A percentile compares a stretch with the other conserved stretches of the same genome.
Evolutionary conservation across 64 coral and sea anemone species (phyloP).

Genomic region (Stichodactyla helianthus): DNA sequence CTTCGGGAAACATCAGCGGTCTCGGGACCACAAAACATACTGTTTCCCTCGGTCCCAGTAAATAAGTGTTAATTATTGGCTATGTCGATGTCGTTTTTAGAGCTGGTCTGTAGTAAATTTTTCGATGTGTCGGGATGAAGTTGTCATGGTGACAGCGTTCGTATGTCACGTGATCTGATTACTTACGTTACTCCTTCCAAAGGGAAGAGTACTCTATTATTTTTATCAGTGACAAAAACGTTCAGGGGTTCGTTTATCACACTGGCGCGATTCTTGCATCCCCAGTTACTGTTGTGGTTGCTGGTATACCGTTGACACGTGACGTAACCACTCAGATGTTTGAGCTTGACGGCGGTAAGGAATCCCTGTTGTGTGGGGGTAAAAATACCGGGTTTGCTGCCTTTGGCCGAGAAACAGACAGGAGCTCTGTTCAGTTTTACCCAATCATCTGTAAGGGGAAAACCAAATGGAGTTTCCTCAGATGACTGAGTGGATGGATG

Average conservation of each 20-base stretch:
- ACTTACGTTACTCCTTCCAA: background rate
- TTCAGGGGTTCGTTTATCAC: background rate
- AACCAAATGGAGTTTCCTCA: too few relatives aligned
- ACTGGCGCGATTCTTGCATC: background rate
- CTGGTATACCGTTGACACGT: background rate
- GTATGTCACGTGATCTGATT: too few relatives aligned
- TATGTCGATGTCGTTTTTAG: too few relatives aligned
- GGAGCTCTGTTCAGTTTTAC: conserved; percentile 15
- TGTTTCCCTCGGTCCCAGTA: too few relatives aligned
- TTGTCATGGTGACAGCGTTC: too few relatives aligned
- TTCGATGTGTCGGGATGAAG: too few relatives aligned
- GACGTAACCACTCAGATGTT: conserved; percentile 12
- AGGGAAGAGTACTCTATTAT: background rate
- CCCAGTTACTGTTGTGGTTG: background rate
- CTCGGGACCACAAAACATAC: too few relatives aligned
- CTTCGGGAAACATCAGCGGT: too few relatives aligned
- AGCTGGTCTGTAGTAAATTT: too few relatives aligned
- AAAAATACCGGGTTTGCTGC: background rate
- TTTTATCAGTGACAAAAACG: background rate
- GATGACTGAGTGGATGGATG: too few relatives aligned
- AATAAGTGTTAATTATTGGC: too few relatives aligned
- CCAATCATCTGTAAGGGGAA: background rate
- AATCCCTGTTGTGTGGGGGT: conserved; percentile 7
- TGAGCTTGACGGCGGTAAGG: conserved; percentile 20
- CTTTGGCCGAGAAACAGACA: conserved; percentile 14